Conservation (phyloP, 2,888 invertebrate genomes). For the Limnephilus rhombicus region DNA sequence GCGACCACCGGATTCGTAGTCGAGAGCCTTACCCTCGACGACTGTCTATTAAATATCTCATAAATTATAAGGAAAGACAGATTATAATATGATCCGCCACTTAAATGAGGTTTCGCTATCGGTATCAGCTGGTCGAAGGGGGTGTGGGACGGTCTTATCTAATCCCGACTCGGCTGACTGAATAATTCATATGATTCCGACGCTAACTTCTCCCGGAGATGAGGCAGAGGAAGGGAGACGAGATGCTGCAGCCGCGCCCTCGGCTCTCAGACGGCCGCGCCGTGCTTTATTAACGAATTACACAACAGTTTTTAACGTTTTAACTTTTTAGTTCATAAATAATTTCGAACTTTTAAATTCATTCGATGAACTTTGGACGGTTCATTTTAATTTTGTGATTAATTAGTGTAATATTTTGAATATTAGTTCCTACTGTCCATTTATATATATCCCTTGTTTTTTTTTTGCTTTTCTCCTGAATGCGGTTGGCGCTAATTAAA, state of each 20-base stretch:
- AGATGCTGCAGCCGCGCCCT: background rate
- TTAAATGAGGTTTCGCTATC: constrained; percentile 1
- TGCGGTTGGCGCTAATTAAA: too few relatives aligned
- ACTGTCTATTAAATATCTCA: background rate
- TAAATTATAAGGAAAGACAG: background rate
- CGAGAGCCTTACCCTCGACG: too few relatives aligned
- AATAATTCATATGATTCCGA: constrained; percentile 64
- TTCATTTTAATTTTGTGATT: background rate
- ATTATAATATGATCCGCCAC: background rate
- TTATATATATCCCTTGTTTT: too few relatives aligned
- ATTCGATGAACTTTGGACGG: background rate
- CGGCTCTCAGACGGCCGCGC: background rate
- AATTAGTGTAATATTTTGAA: too few relatives aligned
- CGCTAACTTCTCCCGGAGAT: constrained; percentile 47
- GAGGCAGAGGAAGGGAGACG: background rate
- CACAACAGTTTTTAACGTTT: constrained; percentile 17
- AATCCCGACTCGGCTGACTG: constrained; percentile 61
- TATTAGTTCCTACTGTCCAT: too few relatives aligned
- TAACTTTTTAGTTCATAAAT: background rate
- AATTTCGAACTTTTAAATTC: background rate
- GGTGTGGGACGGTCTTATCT: constrained; percentile 57
- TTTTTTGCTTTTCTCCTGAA: too few relatives aligned
- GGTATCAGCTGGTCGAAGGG: background rate
- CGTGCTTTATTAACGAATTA: constrained; percentile 41
- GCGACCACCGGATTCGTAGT: too few relatives aligned